Evolutionary conservation across 2,797 vertebrate species (phyloP), one percentile per base, ranked within the genome.

Genomic region (Hippopotamyrus pictus): DNA sequence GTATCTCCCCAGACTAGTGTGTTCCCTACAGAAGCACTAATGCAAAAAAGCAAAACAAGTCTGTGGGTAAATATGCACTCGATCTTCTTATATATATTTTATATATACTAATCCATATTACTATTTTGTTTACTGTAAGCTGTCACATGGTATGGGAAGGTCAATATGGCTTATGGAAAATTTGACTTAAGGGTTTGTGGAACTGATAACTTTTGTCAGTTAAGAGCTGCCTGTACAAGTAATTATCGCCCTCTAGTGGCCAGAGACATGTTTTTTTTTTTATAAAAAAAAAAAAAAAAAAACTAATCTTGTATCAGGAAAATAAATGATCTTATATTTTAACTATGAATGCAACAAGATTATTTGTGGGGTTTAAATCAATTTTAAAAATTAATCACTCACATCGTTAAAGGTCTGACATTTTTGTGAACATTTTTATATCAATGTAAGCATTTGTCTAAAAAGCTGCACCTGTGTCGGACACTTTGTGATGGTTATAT

Each of bases 181-280:
- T 73, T 73, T 73, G 65, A 37, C 25, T 69, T 33, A 12, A 0
- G 12, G 29, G 65, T 69, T 69, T 69, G 65, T 69, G 65, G 65
- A 69, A 69, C 65, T 73, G 65, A 73, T 14, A 33, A 73, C 29
- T 73, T 73, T 29, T 11, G 11, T 25, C 25, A 73, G 25, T 73
- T 14, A 33, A 33, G 29, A 37, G 37, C 33, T 73, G 5, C 12
- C 69, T 73, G 69, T 73, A 73, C 2, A 33, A 5, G 41, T 25
- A 88, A 69, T 69, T 50, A 50, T 90, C 92, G 90, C 92, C 91
- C 12, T 89, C 88, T 33, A 90, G 91, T 93, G 92, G 91, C 65
- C 22, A 91, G 83, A 89, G 2, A 25, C 48, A 25, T 25, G 11
- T 6, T 25, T 46, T 65, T 51, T 14, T 65, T 73, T 73, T 5